These are phyloP conservation scores for Cuculus canorus DNA, from an alignment of 2,797 vertebrate species.

Conservation along the genomic window DNA sequence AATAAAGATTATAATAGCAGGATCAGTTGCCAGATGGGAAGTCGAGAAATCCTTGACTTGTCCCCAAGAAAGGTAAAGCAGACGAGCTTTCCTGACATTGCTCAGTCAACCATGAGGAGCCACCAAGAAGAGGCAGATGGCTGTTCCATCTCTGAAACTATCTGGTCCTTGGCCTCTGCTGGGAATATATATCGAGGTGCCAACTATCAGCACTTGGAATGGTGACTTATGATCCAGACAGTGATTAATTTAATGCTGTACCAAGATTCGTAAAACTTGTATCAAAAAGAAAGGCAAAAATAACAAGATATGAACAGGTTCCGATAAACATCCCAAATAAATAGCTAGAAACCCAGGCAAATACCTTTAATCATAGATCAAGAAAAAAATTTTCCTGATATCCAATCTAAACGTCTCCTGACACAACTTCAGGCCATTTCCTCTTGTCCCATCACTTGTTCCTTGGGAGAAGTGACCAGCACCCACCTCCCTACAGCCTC, in stretches of 20 bases:
- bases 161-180: conserved; percentile 54
- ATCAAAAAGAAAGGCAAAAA: not conserved
- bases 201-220: conserved; percentile 24
- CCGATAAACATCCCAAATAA: conserved; percentile 16
- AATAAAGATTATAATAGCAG: not conserved
- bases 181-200: conserved; percentile 46
- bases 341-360: not conserved
- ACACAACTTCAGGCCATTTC: too few species aligned
- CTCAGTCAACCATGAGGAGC: conserved; percentile 49
- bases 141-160: conserved; percentile 29
- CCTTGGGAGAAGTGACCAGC: too few species aligned
- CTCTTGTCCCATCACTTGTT: too few species aligned
- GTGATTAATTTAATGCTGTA: not conserved
- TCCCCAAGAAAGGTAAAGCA: conserved; percentile 49
- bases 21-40: conserved; percentile 43
- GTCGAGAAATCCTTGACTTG: conserved; percentile 53
- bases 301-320: conserved; percentile 6
- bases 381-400: too few species aligned
- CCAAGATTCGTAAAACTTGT: not conserved
- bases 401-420: too few species aligned
- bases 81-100: conserved; percentile 55
- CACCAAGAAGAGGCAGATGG: conserved; percentile 70
- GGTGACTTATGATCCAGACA: not conserved
- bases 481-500: too few species aligned
- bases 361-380: conserved; percentile 7